Evolutionary conservation across 2,888 invertebrate species (phyloP).

Genomic region (Cinara cedri): DNA sequence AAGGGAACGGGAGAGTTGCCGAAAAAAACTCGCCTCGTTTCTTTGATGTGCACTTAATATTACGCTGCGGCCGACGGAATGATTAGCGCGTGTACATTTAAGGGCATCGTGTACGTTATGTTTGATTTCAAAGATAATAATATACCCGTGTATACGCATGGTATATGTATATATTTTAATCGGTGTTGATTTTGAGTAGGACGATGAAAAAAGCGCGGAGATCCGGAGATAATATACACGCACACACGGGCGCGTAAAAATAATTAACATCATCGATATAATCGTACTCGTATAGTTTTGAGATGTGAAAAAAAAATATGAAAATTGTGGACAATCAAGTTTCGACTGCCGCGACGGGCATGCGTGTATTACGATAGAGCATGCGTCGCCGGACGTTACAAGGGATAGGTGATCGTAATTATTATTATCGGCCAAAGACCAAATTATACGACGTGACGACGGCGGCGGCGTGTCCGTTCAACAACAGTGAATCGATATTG

Average conservation of each 20-base stretch:
- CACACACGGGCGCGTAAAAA: background rate
- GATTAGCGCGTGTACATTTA: background rate
- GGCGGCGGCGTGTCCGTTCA: too few relatives aligned
- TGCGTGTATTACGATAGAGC: too few relatives aligned
- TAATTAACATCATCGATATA: constrained; percentile 30
- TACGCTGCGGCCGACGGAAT: background rate
- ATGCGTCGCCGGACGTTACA: too few relatives aligned
- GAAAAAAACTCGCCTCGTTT: constrained; percentile 4
- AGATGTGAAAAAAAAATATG: background rate
- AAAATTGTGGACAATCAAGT: constrained; percentile 29
- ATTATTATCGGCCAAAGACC: too few relatives aligned
- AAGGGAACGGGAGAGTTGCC: background rate
- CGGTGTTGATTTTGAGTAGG: background rate
- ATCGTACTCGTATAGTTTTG: background rate
- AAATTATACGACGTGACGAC: too few relatives aligned
- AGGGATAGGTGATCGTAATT: too few relatives aligned
- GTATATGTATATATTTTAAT: constrained; percentile 19
- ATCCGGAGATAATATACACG: constrained; percentile 18
- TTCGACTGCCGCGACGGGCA: too few relatives aligned
- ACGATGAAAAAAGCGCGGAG: background rate
- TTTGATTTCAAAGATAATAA: constrained; percentile 43
- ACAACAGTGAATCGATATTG: too few relatives aligned
- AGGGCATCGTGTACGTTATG: background rate
- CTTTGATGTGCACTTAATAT: constrained; percentile 42
- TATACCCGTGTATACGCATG: too few relatives aligned